These are phyloP conservation scores for Monopterus albus DNA, from an alignment of 2,113 vertebrate species.

Conservation along the genomic window DNA sequence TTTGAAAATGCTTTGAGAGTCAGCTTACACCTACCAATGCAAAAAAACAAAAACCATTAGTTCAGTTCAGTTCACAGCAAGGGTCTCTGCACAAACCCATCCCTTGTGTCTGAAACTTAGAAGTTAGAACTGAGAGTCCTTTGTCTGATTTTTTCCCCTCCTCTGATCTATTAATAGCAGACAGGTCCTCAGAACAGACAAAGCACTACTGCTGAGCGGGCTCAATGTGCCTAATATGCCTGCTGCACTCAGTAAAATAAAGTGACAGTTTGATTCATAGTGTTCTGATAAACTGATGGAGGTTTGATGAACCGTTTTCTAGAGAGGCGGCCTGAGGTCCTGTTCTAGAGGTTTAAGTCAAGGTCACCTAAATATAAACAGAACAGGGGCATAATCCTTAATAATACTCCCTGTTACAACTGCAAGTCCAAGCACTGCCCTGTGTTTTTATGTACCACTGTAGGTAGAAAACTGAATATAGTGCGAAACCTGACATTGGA, in stretches of 20 bases:
- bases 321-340: slow-evolving; percentile 12
- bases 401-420: slow-evolving; percentile 45
- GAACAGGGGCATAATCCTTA: slow-evolving; percentile 52
- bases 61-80: neutral
- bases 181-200: slow-evolving; percentile 49
- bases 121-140: slow-evolving; percentile 66
- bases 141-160: slow-evolving; percentile 28
- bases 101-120: slow-evolving; percentile 24
- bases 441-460: slow-evolving; percentile 4
- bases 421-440: slow-evolving; percentile 6
- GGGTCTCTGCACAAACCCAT: neutral
- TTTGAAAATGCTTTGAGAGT: neutral
- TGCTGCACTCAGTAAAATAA: slow-evolving; percentile 45
- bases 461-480: slow-evolving; percentile 12
- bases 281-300: slow-evolving; percentile 41
- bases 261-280: slow-evolving; percentile 28
- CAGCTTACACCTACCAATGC: neutral
- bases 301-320: slow-evolving; percentile 29
- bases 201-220: slow-evolving; percentile 37
- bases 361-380: slow-evolving; percentile 71
- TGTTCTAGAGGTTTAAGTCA: slow-evolving; percentile 33
- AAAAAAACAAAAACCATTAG: neutral
- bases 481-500: slow-evolving; percentile 5
- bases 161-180: slow-evolving; percentile 68
- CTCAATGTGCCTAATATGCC: slow-evolving; percentile 57